phyloP scores from a whole-genome alignment of 1,140 invertebrate genomes.

The Charaxes varanes region DNA sequence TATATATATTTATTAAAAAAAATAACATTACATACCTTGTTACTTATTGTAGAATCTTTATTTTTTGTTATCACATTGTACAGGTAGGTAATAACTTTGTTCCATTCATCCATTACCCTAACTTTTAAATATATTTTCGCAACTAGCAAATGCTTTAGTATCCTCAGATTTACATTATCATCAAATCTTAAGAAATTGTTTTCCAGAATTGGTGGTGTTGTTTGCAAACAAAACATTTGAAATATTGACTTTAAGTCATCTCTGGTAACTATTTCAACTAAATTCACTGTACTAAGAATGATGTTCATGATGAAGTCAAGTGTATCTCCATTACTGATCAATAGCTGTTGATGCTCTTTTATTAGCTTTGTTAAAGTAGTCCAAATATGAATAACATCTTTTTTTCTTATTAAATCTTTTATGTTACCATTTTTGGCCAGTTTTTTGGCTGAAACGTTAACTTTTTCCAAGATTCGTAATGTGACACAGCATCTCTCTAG shows the following conservation, averaged over 20 bases:
- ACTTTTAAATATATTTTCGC: conserved; percentile 27
- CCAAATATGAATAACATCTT: conserved; percentile 22
- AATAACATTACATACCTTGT: too few species aligned
- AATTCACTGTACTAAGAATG: conserved; percentile 25
- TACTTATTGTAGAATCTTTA: too few species aligned
- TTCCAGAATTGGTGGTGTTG: conserved; percentile 19
- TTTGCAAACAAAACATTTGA: conserved; percentile 39
- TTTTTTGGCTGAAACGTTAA: conserved; percentile 22
- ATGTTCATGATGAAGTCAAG: conserved; percentile 31
- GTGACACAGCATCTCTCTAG: conserved; percentile 33
- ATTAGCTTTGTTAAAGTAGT: conserved; percentile 28
- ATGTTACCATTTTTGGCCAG: conserved; percentile 2
- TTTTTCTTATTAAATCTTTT: conserved; percentile 20
- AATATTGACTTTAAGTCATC: conserved; percentile 24
- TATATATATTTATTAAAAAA: too few species aligned
- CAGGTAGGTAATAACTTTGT: conserved; percentile 26
- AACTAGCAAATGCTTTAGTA: conserved; percentile 28
- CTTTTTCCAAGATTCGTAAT: conserved; percentile 39
- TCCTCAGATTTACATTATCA: conserved; percentile 11
- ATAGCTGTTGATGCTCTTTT: conserved; percentile 23
- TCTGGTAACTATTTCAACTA: conserved; percentile 19
- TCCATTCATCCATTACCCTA: conserved; percentile 33
- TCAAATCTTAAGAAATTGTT: conserved; percentile 18
- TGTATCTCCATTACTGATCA: conserved; percentile 24
- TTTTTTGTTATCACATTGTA: too few species aligned